These are phyloP conservation scores for Enteromius anoplus DNA, from an alignment of 2,797 vertebrate species.

Conservation along the genomic window DNA sequence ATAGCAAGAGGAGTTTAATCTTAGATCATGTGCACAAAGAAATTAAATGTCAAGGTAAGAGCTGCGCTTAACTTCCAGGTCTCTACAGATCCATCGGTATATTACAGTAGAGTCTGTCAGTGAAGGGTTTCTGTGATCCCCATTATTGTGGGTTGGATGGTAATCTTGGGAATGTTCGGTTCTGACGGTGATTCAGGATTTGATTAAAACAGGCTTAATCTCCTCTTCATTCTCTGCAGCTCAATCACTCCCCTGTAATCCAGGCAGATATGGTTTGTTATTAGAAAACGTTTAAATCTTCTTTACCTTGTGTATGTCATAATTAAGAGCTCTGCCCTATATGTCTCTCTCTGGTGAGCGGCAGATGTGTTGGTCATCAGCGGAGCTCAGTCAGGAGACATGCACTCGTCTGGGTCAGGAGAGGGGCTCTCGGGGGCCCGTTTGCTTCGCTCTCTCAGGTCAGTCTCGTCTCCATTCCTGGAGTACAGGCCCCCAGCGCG, in stretches of 20 bases:
- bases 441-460: constrained; percentile 66
- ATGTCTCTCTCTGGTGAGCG: neutral
- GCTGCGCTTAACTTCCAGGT: neutral
- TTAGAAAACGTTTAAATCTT: constrained; percentile 8
- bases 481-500: constrained; percentile 84
- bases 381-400: neutral
- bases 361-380: neutral
- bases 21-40: neutral
- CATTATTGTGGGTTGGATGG: neutral
- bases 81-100: too few species aligned
- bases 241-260: constrained; percentile 7
- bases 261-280: neutral
- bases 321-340: neutral
- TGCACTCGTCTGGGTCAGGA: constrained; percentile 49
- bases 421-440: constrained; percentile 51
- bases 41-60: neutral
- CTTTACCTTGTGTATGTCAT: neutral
- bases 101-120: neutral
- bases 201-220: constrained; percentile 40
- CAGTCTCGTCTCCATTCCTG: constrained; percentile 72
- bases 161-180: neutral
- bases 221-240: neutral
- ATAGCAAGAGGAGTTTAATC: neutral
- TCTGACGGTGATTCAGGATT: neutral
- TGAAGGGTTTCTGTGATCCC: neutral